Evolutionary conservation across 2,113 vertebrate genomes (phyloP), one percentile per base, ranked within the genome.

Genomic region (Bos javanicus): DNA sequence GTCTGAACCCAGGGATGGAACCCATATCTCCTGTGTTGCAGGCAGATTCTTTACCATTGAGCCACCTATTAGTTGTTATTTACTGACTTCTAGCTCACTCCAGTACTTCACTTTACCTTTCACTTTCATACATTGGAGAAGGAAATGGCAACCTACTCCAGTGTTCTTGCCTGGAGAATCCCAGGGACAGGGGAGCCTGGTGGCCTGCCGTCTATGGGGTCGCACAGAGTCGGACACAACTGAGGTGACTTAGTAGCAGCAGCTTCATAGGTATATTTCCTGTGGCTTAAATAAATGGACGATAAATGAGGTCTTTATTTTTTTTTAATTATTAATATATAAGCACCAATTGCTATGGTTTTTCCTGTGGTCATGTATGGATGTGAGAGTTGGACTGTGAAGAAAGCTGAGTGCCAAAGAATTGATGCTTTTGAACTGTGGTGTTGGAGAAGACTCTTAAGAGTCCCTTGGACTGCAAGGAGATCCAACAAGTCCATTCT

Each of bases 141-240:
- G 30, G 14, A 62, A 62, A 62, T 62, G 60, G 30, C 30, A 62
- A 33, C 13, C 30, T 6, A 33, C 30, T 62, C 60, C 30, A 30
- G 14, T 62, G 60, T 62, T 62, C 30, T 62, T 62, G 30, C 3
- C 6, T 62, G 30, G 60, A 62, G 14, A 62, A 62, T 16, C 6
- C 60, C 60, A 62, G 60, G 14, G 30, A 62, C 30, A 16, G 30
- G 1, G 60, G 60, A 62, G 60, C 28, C 60, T 62, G 60, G 60
- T 62, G 60, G 60, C 14, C 60, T 62, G 60, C 60, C 7, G 6
- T 62, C 28, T 64, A 16, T 33, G 60, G 60, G 60, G 14, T 33
- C 1, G 0, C 60, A 64, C 30, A 64, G 60, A 33, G 60, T 16
- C 0, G 0, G 60, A 64, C 60, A 64, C 0, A 0, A 33, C 60